Conservation (phyloP, 2,113 vertebrate genomes). For the Alces alces region DNA sequence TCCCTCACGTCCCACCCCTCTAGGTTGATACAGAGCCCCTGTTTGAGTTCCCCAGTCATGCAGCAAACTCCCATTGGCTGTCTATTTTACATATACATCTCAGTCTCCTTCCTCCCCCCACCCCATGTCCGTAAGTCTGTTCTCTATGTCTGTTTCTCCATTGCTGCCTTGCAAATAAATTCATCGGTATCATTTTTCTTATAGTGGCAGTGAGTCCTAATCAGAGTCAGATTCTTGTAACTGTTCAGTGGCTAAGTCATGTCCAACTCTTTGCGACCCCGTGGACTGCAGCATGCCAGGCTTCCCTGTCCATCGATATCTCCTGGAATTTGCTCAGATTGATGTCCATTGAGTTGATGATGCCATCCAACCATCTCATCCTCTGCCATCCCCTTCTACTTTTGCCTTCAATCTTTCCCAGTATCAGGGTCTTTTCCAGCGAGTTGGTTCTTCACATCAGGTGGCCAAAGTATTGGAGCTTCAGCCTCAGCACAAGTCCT, state of each 20-base stretch:
- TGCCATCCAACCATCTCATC: background rate
- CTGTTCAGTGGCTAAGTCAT: background rate
- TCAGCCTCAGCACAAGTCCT: background rate
- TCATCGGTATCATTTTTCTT: background rate
- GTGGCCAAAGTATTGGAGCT: background rate
- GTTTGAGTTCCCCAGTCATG: background rate
- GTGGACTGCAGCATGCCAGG: background rate
- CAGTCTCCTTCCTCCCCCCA: background rate
- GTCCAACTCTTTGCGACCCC: background rate
- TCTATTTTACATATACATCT: background rate
- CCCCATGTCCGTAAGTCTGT: background rate
- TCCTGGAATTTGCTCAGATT: background rate
- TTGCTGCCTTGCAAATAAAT: background rate
- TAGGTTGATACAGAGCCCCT: background rate
- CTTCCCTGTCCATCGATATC: background rate
- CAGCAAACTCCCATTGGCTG: background rate
- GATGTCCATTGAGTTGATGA: background rate
- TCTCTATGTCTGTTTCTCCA: background rate
- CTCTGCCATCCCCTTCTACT: background rate
- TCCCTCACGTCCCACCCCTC: background rate
- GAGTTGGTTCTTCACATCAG: background rate
- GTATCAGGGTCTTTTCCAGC: background rate
- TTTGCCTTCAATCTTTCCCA: background rate
- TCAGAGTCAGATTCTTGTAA: background rate
- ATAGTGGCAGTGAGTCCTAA: background rate